phyloP scores from a whole-genome alignment of 2,888 invertebrate genomes.

The Phyllotreta cruciferae region DNA sequence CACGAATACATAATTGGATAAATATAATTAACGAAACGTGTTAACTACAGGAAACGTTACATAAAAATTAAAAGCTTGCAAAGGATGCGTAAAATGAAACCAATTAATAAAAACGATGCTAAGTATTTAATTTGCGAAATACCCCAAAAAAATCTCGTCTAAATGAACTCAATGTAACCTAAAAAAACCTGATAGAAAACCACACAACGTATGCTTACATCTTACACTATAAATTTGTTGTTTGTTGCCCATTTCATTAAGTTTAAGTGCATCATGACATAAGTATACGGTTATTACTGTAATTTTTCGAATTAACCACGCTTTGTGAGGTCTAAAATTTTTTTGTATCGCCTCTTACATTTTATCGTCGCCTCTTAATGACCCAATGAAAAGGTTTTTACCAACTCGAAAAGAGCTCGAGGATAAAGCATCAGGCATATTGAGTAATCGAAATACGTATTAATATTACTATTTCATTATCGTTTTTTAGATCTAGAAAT shows the following conservation, averaged over 20 bases:
- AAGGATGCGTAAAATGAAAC: background rate
- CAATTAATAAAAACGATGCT: background rate
- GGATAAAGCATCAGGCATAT: no score
- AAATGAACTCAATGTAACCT: no score
- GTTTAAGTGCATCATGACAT: conserved; percentile 24
- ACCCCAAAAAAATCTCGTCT: no score
- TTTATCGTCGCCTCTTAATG: background rate
- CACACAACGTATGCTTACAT: conserved; percentile 1
- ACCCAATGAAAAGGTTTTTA: background rate
- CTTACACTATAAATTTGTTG: conserved; percentile 7
- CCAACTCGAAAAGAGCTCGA: background rate
- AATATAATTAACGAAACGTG: background rate
- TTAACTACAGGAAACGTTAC: background rate
- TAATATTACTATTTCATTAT: no score
- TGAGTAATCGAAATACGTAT: no score
- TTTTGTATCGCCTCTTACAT: conserved; percentile 15
- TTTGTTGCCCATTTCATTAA: conserved; percentile 25
- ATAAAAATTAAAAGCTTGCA: conserved; percentile 1
- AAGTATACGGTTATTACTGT: conserved; percentile 24
- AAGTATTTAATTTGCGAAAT: background rate
- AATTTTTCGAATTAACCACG: conserved; percentile 30
- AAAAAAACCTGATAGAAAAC: conserved; percentile 1
- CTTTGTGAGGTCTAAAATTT: conserved; percentile 25
- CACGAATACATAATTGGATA: no score
- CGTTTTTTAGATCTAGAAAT: conserved; percentile 16